Conservation (phyloP, 2,797 vertebrate genomes). For the Periparus ater region DNA sequence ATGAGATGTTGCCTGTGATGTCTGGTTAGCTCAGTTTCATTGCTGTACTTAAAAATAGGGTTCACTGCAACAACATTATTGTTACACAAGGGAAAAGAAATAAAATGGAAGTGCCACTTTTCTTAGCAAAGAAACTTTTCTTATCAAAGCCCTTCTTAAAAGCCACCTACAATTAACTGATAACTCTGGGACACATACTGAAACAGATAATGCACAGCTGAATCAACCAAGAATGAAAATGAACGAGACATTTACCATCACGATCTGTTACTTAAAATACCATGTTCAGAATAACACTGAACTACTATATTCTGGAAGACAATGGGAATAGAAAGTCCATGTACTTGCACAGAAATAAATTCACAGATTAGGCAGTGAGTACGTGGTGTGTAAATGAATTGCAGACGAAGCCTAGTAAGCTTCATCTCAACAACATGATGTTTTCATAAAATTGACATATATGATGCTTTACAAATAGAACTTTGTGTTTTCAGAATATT, state of each 20-base stretch:
- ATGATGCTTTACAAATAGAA: not conserved
- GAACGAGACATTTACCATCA: not conserved
- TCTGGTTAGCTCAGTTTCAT: not conserved
- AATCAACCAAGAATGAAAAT: not conserved
- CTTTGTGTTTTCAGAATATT: not conserved
- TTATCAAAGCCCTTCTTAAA: not conserved
- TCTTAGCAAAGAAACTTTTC: not conserved
- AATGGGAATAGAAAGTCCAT: not conserved
- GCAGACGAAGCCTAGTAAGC: not conserved
- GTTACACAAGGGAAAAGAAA: not conserved
- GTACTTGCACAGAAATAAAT: not conserved
- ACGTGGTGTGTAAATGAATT: not conserved
- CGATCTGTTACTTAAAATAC: not conserved
- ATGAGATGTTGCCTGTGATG: not conserved
- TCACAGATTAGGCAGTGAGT: not conserved
- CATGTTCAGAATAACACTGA: not conserved
- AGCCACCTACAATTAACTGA: not conserved
- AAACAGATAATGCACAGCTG: not conserved
- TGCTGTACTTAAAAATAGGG: not conserved
- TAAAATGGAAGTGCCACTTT: not conserved
- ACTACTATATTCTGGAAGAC: not conserved
- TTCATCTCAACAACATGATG: not conserved
- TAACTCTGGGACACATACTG: not conserved
- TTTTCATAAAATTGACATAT: not conserved
- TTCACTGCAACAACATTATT: not conserved